Base-by-base conservation (phyloP, 2,888 invertebrate species). In the Amblyteles armatorius region DNA sequence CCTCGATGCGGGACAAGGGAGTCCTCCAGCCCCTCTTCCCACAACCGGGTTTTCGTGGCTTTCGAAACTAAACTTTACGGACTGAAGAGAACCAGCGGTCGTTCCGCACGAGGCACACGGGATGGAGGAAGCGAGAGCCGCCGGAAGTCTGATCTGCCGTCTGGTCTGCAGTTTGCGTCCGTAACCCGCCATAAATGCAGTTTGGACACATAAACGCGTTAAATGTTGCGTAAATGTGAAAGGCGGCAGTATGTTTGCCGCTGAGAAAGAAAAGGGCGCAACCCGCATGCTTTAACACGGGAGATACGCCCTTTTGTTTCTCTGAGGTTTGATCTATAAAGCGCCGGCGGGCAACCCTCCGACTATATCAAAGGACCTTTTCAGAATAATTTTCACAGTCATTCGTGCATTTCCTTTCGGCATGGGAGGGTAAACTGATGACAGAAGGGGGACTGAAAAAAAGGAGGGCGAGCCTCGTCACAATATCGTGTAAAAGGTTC, bases 11-110 rank as follows among this genome's bases (percentile, higher is more conserved):
- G 19, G 33, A 52, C 65, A 65, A 36, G 65, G 36, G 9, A 60
- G 55, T 9, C 9, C 13, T 1, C 5, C 22, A 11, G 73, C 3
- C 11, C 19, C 52, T 63, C 55, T 52, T 65, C 33, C 29, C 52
- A 22, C 60, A 36, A 55, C 52, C 79, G 44, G 63, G 73, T 69
- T 79, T 83, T 79, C 71, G 79, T 48, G 83, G 79, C 74, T 76
- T 83, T 74, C 48, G 71, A 72, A 79, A 83, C 79, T 83, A 79
- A 83, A 83, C 71, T 83, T 79, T 63, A 68, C 73, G 48, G 69
- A 69, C 78, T 71, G 69, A 48, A 50, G 57, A 22, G 57, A 57
- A 26, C 57, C 9, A 40, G 29, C 44, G 57, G 33, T 55, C 57
- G 78, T 71, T 33, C 19, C 36, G 1, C 76, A 50, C 44, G 63